Base-by-base conservation (phyloP, 2,797 vertebrate species). In the Loriculus beryllinus region DNA sequence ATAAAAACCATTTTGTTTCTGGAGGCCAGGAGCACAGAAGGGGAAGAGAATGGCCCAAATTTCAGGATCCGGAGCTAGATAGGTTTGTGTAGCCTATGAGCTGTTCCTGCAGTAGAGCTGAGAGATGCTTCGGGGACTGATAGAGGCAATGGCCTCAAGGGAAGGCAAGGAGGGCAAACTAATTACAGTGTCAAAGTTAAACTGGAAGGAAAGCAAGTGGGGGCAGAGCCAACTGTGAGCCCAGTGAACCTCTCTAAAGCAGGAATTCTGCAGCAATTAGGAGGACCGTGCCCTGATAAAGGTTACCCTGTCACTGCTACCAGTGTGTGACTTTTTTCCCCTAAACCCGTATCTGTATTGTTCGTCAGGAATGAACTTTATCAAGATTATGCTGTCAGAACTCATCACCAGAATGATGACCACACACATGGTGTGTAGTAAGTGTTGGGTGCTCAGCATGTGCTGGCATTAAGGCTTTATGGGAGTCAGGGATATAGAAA, bases 361-460 rank as follows among this genome's bases (percentile, higher is more conserved):
- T 90, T 95, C 91, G 92, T 95, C 95, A 94, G 87, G 70, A 91
- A 86, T 92, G 84, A 95, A 95, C 94, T 96, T 96, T 91, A 95
- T 70, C 84, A 95, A 82, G 86, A 94, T 94, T 64, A 62, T 86
- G 42, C 82, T 95, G 92, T 96, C 96, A 96, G 80, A 94, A 89
- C 45, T 86, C 74, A 95, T 95, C 82, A 47, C 60, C 45, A 74
- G 31, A 91, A 33, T 90, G 92, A 90, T 91, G 90, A 85, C 86
- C 78, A 90, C 68, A 86, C 91, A 72, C 75, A 59, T 33, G n/a
- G 57, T 49, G 56, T 57, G 56, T 35, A 57, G 33, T 35, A 35
- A 43, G 29, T 19, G 3, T 6, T 70, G n/a, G 22, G 62, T 62
- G 43, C 40, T 83, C 81, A 87, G 70, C 64, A 52, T 16, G 77